Conservation (phyloP, 2,797 vertebrate genomes). For the Natrix natrix region DNA sequence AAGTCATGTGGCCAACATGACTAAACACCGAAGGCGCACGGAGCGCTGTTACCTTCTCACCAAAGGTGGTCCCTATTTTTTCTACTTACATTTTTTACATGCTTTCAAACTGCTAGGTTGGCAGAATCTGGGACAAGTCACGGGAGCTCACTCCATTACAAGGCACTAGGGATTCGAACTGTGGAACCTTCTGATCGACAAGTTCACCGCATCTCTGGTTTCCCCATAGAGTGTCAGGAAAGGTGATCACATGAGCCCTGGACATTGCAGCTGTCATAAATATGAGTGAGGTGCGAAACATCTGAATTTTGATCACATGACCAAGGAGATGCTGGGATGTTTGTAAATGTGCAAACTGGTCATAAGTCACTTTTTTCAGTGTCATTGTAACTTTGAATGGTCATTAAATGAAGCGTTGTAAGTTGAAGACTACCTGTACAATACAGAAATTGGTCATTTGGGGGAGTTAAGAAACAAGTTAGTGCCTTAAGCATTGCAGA, state of each 20-base stretch:
- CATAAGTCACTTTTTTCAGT: background rate
- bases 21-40: no score
- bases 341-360: background rate
- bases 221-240: no score
- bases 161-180: no score
- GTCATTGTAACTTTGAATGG: background rate
- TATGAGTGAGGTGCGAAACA: background rate
- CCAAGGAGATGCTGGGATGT: background rate
- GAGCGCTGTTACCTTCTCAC: no score
- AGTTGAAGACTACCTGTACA: background rate
- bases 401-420: background rate
- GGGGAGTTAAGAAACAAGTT: background rate
- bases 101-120: no score
- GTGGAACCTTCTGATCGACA: no score
- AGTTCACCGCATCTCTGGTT: no score
- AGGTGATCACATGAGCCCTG: background rate
- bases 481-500: background rate
- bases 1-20: no score
- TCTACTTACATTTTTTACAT: no score
- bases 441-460: background rate
- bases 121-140: no score
- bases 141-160: no score
- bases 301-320: background rate
- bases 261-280: background rate
- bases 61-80: no score